A percentile compares a stretch with the other conserved stretches of the same genome.
Conservation (phyloP, 2,113 vertebrate species). For the Syngnathus scovelli region DNA sequence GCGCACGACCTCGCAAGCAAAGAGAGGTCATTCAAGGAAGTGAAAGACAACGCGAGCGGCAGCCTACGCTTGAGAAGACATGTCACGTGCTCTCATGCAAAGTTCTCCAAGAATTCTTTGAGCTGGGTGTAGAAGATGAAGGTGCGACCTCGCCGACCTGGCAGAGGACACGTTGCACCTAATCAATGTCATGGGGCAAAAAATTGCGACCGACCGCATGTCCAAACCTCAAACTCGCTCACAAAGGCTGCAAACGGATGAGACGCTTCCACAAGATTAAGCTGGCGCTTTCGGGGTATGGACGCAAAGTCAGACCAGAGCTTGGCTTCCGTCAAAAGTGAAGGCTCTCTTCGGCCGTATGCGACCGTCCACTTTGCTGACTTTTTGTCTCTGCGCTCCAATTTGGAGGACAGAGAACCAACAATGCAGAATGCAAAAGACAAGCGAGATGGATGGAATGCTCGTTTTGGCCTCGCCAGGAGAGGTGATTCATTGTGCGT, state of each 20-base stretch:
- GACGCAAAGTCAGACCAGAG: too few species aligned
- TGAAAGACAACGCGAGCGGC: background rate
- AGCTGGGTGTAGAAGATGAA: background rate
- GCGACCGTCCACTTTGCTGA: too few species aligned
- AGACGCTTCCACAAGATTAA: too few species aligned
- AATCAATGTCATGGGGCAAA: background rate
- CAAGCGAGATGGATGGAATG: too few species aligned
- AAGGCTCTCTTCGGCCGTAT: too few species aligned
- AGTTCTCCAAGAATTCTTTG: constrained; percentile 1
- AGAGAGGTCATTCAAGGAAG: constrained; percentile 25
- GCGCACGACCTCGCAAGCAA: background rate
- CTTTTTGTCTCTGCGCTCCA: too few species aligned
- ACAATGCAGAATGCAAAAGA: too few species aligned
- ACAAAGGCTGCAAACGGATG: too few species aligned
- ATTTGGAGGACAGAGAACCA: too few species aligned
- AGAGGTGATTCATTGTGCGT: too few species aligned
- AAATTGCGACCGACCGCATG: background rate
- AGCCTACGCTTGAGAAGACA: constrained; percentile 29
- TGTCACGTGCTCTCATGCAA: constrained; percentile 28
- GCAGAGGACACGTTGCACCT: background rate
- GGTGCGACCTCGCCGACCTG: background rate
- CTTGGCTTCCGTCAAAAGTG: too few species aligned
- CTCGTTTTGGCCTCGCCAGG: too few species aligned
- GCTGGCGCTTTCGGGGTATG: background rate
- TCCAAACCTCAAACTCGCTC: background rate